phyloP scores from a whole-genome alignment of 2,113 vertebrate species.

The Scomber scombrus region DNA sequence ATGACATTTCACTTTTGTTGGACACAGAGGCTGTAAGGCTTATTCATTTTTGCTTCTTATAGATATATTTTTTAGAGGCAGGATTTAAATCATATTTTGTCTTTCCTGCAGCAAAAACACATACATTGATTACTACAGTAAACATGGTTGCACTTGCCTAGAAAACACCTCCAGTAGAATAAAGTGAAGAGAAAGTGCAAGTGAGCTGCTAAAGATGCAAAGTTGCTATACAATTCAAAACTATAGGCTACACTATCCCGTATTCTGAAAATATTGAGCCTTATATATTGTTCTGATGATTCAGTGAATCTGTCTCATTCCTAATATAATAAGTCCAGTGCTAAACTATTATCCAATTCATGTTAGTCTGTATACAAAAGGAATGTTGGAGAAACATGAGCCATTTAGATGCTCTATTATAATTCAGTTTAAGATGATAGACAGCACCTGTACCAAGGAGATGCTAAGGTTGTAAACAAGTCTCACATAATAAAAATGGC shows the following conservation, averaged over 20 bases:
- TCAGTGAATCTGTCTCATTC: not conserved
- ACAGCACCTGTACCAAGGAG: not conserved
- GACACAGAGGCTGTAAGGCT: not conserved
- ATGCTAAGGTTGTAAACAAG: slow-evolving; percentile 43
- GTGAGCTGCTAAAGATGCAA: not conserved
- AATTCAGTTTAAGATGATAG: slow-evolving; percentile 13
- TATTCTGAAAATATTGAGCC: not conserved
- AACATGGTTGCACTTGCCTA: not conserved
- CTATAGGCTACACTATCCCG: not conserved
- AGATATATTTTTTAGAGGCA: not conserved
- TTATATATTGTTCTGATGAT: not conserved
- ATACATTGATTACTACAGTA: not conserved
- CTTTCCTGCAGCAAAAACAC: not conserved
- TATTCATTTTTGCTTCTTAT: not conserved
- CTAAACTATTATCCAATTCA: slow-evolving; percentile 14
- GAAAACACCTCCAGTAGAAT: not conserved
- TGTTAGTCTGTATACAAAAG: not conserved
- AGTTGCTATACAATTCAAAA: no score
- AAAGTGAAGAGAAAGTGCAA: not conserved
- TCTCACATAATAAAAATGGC: slow-evolving; percentile 42
- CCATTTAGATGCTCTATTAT: not conserved
- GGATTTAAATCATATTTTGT: not conserved
- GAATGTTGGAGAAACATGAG: not conserved
- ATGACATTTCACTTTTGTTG: not conserved
- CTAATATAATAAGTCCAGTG: not conserved